These are phyloP conservation scores for Drosophila bocqueti DNA, from an alignment of 1,140 invertebrate species.

Conservation along the genomic window DNA sequence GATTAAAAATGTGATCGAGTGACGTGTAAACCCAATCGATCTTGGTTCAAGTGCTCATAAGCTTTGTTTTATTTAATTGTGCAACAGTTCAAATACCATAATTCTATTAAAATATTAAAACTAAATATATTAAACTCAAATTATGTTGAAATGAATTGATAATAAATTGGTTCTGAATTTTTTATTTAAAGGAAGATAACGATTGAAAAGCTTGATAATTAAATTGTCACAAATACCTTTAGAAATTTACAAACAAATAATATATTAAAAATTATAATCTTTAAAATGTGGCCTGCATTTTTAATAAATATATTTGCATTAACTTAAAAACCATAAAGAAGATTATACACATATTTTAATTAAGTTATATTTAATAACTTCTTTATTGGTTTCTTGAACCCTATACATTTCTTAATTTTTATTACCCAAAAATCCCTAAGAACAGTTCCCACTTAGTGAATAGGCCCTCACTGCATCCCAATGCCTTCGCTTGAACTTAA, in stretches of 20 bases:
- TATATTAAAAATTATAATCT: neutral
- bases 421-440: neutral
- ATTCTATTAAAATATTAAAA: neutral
- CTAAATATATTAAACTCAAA: neutral
- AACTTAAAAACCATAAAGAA: neutral
- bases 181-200: neutral
- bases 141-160: neutral
- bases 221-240: neutral
- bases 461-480: slow-evolving; percentile 1
- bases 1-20: neutral
- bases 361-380: neutral
- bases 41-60: neutral
- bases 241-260: neutral
- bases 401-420: neutral
- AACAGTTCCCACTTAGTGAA: neutral
- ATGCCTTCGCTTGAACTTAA: slow-evolving; percentile 44
- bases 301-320: neutral
- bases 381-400: neutral
- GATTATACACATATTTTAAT: neutral
- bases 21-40: neutral
- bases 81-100: neutral
- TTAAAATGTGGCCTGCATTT: neutral
- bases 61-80: neutral
- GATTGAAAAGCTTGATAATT: neutral
- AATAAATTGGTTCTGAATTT: neutral